Evolutionary conservation across 1,140 invertebrate species (phyloP), one percentile per base, ranked within the genome.

Genomic region (Ceratosolen fusciceps): DNA sequence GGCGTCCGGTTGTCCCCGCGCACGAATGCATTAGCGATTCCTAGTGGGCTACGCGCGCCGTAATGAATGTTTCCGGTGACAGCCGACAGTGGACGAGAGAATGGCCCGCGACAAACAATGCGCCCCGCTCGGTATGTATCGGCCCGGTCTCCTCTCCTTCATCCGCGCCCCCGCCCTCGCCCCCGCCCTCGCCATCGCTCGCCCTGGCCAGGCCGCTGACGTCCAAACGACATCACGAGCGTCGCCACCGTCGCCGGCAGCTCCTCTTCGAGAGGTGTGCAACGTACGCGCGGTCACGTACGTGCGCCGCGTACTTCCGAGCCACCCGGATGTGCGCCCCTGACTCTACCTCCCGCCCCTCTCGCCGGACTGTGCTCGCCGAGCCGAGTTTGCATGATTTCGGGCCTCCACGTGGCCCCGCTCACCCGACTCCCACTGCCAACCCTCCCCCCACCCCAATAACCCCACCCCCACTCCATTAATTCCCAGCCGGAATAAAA

Each of bases 51-150:
- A 83, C 83, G 82, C 83, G 80, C 80, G 84, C 70, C 74, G 83
- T 88, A 88, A 88, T 88, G 87, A 88, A 88, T 87, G 87, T 88
- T 88, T 88, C 87, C 87, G 86, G 86, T 86, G 86, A 87, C 86
- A 86, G 83, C 81, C 85, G 85, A 87, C 83, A 83, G 81, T 81
- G 83, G 82, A 81, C 86, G 85, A 26, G 16, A 67, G 74, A 67
- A 87, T 86, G 84, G 83, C 81, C 84, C 81, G 85, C 85, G 87
- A 88, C 86, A 87, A 88, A 88, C 87, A 88, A 88, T 88, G 86
- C 86, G 84, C 39, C 77, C 81, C 37, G n/a, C 71, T 56, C 37
- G n/a, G 37, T 37, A 26, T 52, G 75, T 71, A 78, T 77, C 54
- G 26, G 56, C 62, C 74, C 52, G 37, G 47, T 37, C 34, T 58